Percentiles rank a stretch among this genome's conserved stretches.
Evolutionary conservation across 2,888 invertebrate genomes (phyloP).

Genomic region (Dryobotodes eremita): DNA sequence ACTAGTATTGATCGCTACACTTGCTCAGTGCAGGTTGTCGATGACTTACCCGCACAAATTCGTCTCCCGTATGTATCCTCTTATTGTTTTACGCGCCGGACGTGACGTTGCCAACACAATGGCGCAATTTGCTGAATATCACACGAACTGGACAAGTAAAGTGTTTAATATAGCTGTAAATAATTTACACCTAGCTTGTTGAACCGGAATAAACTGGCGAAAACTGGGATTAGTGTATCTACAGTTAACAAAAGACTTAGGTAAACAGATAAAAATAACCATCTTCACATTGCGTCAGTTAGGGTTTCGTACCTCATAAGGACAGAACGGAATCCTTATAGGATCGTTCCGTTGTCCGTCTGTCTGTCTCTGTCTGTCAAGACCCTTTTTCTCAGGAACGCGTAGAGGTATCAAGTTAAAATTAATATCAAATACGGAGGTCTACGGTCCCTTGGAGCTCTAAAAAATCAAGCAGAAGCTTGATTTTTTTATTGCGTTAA

Average conservation of each 20-base stretch:
- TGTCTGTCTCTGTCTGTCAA: too few relatives aligned
- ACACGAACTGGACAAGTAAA: constrained; percentile 34
- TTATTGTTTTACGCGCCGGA: constrained; percentile 19
- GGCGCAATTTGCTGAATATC: constrained; percentile 22
- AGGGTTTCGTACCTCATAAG: too few relatives aligned
- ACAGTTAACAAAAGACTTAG: not conserved
- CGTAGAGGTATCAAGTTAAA: too few relatives aligned
- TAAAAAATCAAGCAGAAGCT: too few relatives aligned
- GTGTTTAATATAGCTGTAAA: constrained; percentile 24
- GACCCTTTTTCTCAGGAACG: too few relatives aligned
- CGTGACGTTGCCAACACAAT: constrained; percentile 33
- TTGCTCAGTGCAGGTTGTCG: not conserved
- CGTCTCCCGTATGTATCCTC: constrained; percentile 3
- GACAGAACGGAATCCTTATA: too few relatives aligned
- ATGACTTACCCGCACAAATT: not conserved
- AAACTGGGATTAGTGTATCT: not conserved
- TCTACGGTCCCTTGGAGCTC: too few relatives aligned
- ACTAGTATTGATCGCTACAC: not conserved
- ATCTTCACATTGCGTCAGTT: too few relatives aligned
- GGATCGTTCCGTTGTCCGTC: too few relatives aligned
- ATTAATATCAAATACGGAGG: too few relatives aligned
- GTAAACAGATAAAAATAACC: not conserved
- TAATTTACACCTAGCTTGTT: constrained; percentile 18
- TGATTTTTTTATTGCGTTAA: too few relatives aligned
- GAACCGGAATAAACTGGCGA: not conserved